Evolutionary conservation across 2,888 invertebrate species (phyloP), one percentile per base, ranked within the genome.

Genomic region (Archaeoteleia sp.): DNA sequence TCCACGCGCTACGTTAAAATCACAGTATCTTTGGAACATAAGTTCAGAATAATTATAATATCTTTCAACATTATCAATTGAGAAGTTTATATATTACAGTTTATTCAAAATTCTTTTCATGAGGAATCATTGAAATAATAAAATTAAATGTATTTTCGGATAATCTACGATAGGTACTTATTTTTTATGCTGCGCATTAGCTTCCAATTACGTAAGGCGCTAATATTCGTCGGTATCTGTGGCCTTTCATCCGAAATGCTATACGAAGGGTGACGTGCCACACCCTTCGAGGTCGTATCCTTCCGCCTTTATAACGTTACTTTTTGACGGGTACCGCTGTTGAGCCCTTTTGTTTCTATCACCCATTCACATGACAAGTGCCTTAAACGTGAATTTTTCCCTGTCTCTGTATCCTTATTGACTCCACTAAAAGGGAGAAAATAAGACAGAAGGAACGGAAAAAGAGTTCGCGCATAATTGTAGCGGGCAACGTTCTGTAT

Each of bases 281-380:
- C 81, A 82, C 81, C 82, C 81, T 78, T 74, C 67, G 49, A 67
- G 71, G 76, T 73, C 77, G 76, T 76, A 77, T 81, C 79, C 77
- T 79, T 80, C 79, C 80, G 77, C 70, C 81, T 75, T 69, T 71
- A 70, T 66, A 67, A 72, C 73, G 77, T 78, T 78, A 75, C 71
- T 76, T 76, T 76, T 74, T 77, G 77, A 79, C 79, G 73, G 62
- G 57, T 25, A 57, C 61, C 57, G 66, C 65, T 73, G 65, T 60
- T 74, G 75, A 67, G 32, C 71, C 72, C 76, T 80, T 81, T 79
- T 79, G 76, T 78, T 77, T 78, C 75, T 54, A 42, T 51, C 73
- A 55, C 71, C 71, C 74, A 78, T 74, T 79, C 78, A 75, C 69
- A 69, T 67, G 57, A 53, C 70, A 68, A 74, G 62, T 66, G 72